Evolutionary conservation across 2,113 vertebrate genomes (phyloP), one percentile per base, ranked within the genome.

Genomic region (Oryzias javanicus): DNA sequence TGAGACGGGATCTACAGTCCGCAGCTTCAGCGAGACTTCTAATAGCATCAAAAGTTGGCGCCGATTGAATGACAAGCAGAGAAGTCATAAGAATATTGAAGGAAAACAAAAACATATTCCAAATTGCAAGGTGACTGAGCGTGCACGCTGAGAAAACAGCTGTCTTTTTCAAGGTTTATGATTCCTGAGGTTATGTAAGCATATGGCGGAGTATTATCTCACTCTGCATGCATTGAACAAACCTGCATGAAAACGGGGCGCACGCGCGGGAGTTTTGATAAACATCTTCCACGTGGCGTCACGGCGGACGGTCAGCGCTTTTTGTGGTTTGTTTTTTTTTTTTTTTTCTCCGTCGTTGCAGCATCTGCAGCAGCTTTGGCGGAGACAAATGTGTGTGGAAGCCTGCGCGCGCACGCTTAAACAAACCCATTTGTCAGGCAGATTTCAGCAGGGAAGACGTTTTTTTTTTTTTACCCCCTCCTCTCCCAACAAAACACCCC

Each of bases 81-180:
- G 46, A 27, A 46, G 3, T 19, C 50, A 45, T 55, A 35, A 70
- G 40, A 45, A 55, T 15, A 46, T 2, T 42, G 60, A 58, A 41
- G 24, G 51, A 71, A 69, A 68, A 76, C 57, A 67, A 76, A 60
- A 48, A 70, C 51, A 76, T 57, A 69, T 56, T 49, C 22, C 55
- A 60, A 75, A 74, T 67, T 77, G 56, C 46, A 14, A 35, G 45
- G 74, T 71, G 76, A 77, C 72, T 62, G 85, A 77, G 74, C 63
- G 55, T 73, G 67, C 64, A 27, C 55, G 80, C 70, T 62, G 74
- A 68, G 79, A 75, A 35, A 79, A 80, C 83, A 86, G 82, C 78
- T 81, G 81, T 83, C 83, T 74, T 61, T 53, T 50, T 48, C 83
- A 80, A 84, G 84, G 83, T 85, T 70, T 77, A 60, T 12, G 54